Percentiles rank a stretch among this genome's conserved stretches.
Evolutionary conservation across 2,888 invertebrate species (phyloP).

Genomic region (Proisotoma minuta): DNA sequence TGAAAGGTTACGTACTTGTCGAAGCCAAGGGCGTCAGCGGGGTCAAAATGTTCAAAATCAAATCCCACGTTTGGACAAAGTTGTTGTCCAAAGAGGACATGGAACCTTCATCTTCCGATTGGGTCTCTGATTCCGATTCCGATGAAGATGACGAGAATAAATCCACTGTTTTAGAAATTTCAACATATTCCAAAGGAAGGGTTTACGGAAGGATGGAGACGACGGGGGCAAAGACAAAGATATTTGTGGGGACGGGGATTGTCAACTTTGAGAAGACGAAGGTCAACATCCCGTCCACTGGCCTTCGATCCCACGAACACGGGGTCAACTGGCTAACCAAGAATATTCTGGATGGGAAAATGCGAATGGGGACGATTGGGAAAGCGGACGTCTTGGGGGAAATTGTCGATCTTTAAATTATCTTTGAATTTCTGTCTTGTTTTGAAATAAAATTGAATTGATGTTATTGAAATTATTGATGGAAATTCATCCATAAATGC

Average conservation of each 20-base stretch:
- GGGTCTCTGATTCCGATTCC: not conserved
- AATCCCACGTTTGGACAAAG: conserved; percentile 1
- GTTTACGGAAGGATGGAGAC: not conserved
- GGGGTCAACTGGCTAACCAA: not conserved
- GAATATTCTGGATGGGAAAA: not conserved
- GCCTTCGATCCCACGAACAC: not conserved
- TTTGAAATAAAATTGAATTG: no score
- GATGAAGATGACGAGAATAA: not conserved
- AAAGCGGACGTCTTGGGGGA: no score
- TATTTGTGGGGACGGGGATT: not conserved
- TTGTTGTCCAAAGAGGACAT: not conserved
- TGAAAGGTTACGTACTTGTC: not conserved
- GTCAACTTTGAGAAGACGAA: not conserved
- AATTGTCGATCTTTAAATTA: no score
- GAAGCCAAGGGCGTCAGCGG: not conserved
- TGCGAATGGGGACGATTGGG: not conserved
- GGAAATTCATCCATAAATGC: no score
- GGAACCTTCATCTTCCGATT: not conserved
- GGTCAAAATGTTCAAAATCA: not conserved
- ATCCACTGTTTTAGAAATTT: not conserved
- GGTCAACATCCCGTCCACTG: not conserved
- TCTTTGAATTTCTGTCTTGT: no score
- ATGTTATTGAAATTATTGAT: no score
- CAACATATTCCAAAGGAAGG: not conserved
- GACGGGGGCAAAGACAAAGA: not conserved